phyloP scores from a whole-genome alignment of 1,140 invertebrate species.

The Hestina assimilis region DNA sequence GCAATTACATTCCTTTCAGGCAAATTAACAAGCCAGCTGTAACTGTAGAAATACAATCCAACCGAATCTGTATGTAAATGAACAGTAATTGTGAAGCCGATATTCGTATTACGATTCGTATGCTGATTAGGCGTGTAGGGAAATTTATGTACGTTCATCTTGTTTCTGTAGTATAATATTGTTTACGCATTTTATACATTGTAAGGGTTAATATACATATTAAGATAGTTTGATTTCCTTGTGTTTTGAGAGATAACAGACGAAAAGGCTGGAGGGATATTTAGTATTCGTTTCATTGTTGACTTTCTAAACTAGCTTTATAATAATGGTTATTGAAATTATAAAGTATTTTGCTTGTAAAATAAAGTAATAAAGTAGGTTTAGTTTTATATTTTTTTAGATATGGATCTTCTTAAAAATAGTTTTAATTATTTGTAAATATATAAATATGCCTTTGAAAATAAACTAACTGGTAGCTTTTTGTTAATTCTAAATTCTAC shows the following conservation, averaged over 20 bases:
- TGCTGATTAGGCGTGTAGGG: slow-evolving; percentile 62
- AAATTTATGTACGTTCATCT: slow-evolving; percentile 55
- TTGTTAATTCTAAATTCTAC: no score
- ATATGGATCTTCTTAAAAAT: no score
- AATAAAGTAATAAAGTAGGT: no score
- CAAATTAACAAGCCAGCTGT: slow-evolving; percentile 70
- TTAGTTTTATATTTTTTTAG: no score
- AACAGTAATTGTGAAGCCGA: slow-evolving; percentile 70
- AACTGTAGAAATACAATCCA: slow-evolving; percentile 67
- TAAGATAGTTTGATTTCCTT: slow-evolving; percentile 18
- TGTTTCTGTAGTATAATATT: slow-evolving; percentile 62
- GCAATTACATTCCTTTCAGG: slow-evolving; percentile 75
- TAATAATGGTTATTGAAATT: no score
- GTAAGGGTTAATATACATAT: slow-evolving; percentile 16
- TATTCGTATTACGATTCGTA: slow-evolving; percentile 72
- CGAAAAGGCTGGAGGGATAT: no score
- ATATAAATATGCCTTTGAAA: no score
- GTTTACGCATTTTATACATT: slow-evolving; percentile 33
- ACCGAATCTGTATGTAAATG: slow-evolving; percentile 75
- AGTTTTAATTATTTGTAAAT: no score
- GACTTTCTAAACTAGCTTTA: no score
- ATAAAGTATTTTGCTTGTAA: no score
- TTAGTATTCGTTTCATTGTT: no score
- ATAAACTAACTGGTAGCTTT: no score
- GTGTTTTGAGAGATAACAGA: background rate